A percentile compares a stretch with the other conserved stretches of the same genome.
These are phyloP conservation scores for Dioctria linearis DNA, from an alignment of 2,888 invertebrate genomes.

Conservation along the genomic window DNA sequence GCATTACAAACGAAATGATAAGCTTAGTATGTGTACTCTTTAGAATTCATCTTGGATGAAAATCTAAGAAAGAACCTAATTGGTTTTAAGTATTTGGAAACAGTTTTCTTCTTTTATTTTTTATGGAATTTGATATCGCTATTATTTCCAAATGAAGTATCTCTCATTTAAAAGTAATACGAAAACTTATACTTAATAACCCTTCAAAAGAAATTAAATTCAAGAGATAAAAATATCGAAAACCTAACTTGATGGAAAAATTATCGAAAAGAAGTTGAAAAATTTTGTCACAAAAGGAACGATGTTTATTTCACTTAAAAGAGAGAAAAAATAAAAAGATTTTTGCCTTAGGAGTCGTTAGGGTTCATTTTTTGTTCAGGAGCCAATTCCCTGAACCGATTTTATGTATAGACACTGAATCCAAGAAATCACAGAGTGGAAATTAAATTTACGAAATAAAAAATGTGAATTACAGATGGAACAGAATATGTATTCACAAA, in stretches of 20 bases:
- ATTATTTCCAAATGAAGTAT: too few species aligned
- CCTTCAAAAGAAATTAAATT: too few species aligned
- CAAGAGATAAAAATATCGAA: neutral
- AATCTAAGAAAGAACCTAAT: too few species aligned
- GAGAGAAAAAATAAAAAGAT: neutral
- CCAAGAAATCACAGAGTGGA: neutral
- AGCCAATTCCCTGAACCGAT: neutral
- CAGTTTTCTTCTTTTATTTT: too few species aligned
- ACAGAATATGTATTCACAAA: neutral
- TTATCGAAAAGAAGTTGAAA: neutral
- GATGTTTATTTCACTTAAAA: neutral
- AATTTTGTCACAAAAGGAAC: neutral
- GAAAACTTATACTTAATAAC: too few species aligned
- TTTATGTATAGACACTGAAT: neutral
- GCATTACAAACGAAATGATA: too few species aligned
- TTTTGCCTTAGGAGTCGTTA: neutral
- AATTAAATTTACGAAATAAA: slow-evolving; percentile 13
- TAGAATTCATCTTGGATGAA: too few species aligned
- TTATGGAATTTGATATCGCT: too few species aligned
- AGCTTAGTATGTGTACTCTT: too few species aligned
- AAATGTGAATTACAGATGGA: neutral
- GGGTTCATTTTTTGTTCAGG: neutral
- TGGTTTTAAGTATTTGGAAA: too few species aligned
- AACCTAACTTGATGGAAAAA: neutral
- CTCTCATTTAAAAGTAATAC: too few species aligned